Conservation (phyloP, 2,888 invertebrate species). For the Chloromyia formosa region DNA sequence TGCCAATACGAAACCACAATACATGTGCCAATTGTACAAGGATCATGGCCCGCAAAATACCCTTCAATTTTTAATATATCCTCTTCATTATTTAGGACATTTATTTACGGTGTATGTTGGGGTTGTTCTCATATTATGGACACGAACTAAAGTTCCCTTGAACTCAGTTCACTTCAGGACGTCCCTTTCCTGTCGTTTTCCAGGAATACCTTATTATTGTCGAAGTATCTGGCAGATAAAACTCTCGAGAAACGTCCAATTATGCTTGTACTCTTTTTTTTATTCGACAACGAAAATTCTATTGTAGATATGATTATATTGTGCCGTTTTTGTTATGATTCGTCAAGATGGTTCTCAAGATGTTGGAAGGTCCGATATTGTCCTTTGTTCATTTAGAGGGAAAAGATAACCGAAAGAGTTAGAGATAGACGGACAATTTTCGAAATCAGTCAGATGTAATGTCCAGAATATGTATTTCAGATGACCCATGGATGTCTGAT, state of each 20-base stretch:
- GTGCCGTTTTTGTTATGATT: slow-evolving; percentile 26
- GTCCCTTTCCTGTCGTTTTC: background rate
- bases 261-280: slow-evolving; percentile 9
- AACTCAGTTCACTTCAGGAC: background rate
- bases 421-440: background rate
- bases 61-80: slow-evolving; percentile 28
- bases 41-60: slow-evolving; percentile 6
- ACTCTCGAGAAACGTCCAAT: slow-evolving; percentile 38
- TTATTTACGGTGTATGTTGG: too few species aligned
- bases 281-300: slow-evolving; percentile 21
- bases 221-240: slow-evolving; percentile 24
- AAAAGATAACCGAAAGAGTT: too few species aligned
- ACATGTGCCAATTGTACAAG: background rate
- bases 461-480: slow-evolving; percentile 18
- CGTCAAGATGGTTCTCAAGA: slow-evolving; percentile 24
- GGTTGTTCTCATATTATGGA: background rate
- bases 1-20: slow-evolving; percentile 13
- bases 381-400: background rate
- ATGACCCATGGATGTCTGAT: background rate
- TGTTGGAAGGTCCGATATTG: background rate
- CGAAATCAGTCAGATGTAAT: slow-evolving; percentile 26
- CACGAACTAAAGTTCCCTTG: background rate
- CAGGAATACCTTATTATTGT: background rate
- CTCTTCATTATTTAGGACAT: background rate
- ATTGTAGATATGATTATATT: slow-evolving; percentile 12